Conservation (phyloP, 2,113 vertebrate species). For the Xiphias gladius region DNA sequence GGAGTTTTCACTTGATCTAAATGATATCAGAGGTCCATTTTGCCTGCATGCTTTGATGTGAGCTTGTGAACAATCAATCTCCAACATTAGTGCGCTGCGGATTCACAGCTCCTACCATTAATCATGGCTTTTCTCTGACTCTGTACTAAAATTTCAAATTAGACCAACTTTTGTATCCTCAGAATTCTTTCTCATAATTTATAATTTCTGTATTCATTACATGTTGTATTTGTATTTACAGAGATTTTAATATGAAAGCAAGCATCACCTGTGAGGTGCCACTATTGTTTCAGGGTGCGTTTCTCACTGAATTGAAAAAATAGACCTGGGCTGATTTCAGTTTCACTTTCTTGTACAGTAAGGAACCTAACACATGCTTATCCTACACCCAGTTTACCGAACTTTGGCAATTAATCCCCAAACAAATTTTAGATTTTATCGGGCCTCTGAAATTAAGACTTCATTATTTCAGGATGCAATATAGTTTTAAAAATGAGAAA, state of each 20-base stretch:
- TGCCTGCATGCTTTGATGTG: not conserved
- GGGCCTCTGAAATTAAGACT: not conserved
- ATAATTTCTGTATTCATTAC: slow-evolving; percentile 2
- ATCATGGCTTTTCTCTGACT: slow-evolving; percentile 28
- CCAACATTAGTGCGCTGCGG: not conserved
- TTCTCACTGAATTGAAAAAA: not conserved
- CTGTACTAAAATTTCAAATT: slow-evolving; percentile 19
- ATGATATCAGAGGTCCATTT: slow-evolving; percentile 26
- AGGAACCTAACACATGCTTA: not conserved
- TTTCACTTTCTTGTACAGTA: not conserved
- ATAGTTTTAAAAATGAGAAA: slow-evolving; percentile 1
- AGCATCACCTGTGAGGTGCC: not conserved
- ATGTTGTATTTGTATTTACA: not conserved
- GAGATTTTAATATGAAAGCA: not conserved
- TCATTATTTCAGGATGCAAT: not conserved
- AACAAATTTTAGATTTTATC: not conserved
- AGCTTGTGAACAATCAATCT: slow-evolving; percentile 32
- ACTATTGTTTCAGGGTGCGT: not conserved
- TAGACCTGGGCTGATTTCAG: no score
- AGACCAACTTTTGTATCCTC: not conserved
- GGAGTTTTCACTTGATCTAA: slow-evolving; percentile 16
- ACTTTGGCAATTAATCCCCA: not conserved
- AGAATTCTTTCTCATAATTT: not conserved
- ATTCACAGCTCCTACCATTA: not conserved
- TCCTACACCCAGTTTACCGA: not conserved